Percentiles rank a stretch among this genome's conserved stretches.
These are phyloP conservation scores for Pristis pectinata DNA, from an alignment of 2,797 vertebrate genomes.

Conservation along the genomic window DNA sequence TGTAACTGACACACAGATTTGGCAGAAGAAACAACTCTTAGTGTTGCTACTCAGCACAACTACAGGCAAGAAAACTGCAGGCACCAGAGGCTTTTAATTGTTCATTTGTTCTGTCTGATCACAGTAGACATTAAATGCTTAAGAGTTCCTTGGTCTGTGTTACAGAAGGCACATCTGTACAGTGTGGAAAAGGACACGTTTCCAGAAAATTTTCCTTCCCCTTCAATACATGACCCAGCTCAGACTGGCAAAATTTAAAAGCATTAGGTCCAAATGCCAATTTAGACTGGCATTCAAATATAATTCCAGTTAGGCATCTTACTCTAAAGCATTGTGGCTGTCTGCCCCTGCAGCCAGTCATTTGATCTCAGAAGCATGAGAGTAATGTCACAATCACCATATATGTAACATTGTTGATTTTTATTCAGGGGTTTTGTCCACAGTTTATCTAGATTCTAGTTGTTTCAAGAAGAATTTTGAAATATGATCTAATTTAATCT, in stretches of 20 bases:
- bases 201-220: background rate
- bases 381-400: background rate
- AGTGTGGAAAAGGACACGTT: background rate
- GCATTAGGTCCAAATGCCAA: background rate
- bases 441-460: background rate
- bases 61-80: background rate
- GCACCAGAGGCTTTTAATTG: constrained; percentile 8
- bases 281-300: constrained; percentile 8
- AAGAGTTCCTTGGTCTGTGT: background rate
- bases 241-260: constrained; percentile 18
- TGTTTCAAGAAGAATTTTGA: background rate
- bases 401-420: background rate
- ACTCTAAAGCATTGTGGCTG: background rate
- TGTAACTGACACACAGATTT: background rate
- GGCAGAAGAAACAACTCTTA: background rate
- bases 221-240: background rate
- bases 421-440: background rate
- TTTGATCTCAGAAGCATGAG: background rate
- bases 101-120: constrained; percentile 33
- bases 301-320: background rate
- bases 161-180: background rate
- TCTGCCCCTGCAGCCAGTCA: background rate
- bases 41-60: background rate
- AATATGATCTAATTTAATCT: constrained; percentile 14
- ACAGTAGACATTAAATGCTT: constrained; percentile 15